A percentile compares a stretch with the other conserved stretches of the same genome.
phyloP scores from a whole-genome alignment of 2,113 vertebrate genomes.

The Zosterops pallidus region DNA sequence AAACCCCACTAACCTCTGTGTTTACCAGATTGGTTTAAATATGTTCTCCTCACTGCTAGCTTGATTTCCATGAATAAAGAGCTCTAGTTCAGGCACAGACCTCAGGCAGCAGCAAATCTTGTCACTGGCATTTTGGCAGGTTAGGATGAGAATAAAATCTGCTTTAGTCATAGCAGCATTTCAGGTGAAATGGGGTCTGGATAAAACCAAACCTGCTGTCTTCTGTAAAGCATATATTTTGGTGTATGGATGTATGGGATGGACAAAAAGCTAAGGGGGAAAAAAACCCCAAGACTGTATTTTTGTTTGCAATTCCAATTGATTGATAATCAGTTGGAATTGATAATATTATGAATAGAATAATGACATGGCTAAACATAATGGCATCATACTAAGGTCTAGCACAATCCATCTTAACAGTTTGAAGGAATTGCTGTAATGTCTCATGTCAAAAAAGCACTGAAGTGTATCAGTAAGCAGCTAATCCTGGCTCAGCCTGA shows the following conservation, averaged over 20 bases:
- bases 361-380: not conserved
- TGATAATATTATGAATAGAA: not conserved
- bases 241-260: not conserved
- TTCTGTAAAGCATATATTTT: not conserved
- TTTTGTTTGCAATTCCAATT: not conserved
- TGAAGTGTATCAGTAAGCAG: not conserved
- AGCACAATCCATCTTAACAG: not conserved
- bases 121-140: not conserved
- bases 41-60: not conserved
- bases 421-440: not conserved
- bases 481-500: not conserved
- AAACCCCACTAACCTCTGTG: fast-evolving
- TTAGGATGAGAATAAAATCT: not conserved
- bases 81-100: not conserved
- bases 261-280: not conserved
- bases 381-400: not conserved
- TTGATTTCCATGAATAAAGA: not conserved
- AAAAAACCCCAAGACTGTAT: not conserved
- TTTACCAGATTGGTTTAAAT: not conserved
- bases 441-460: not conserved
- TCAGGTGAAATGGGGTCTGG: not conserved
- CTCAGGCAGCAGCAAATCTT: not conserved
- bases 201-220: not conserved
- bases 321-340: too few relatives aligned
- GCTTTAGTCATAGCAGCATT: not conserved